Percentiles rank a stretch among this genome's conserved stretches.
Evolutionary conservation across 1,140 invertebrate genomes (phyloP).

Genomic region (Octopus sinensis): DNA sequence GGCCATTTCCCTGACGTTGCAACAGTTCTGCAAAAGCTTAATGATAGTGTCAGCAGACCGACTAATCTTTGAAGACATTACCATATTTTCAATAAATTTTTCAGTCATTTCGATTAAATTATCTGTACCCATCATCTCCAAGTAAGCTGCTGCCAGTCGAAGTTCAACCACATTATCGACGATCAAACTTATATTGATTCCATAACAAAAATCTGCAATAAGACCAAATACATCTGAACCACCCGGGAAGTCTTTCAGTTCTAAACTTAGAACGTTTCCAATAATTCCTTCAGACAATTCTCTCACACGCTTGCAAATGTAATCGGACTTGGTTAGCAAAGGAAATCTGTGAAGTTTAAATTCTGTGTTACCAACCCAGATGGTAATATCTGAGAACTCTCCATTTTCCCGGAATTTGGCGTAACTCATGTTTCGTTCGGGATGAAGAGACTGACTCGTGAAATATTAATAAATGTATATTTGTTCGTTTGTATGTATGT

Average conservation of each 20-base stretch:
- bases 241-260: slow-evolving; percentile 50
- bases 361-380: slow-evolving; percentile 39
- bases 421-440: slow-evolving; percentile 45
- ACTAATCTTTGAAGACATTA: slow-evolving; percentile 48
- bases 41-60: slow-evolving; percentile 37
- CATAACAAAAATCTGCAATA: slow-evolving; percentile 55
- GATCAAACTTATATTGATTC: slow-evolving; percentile 46
- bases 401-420: slow-evolving; percentile 51
- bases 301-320: slow-evolving; percentile 46
- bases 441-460: neutral
- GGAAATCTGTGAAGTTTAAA: slow-evolving; percentile 54
- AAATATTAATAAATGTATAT: neutral
- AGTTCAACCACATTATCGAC: slow-evolving; percentile 49
- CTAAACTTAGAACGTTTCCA: slow-evolving; percentile 28
- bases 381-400: slow-evolving; percentile 52
- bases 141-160: slow-evolving; percentile 48
- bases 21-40: slow-evolving; percentile 40
- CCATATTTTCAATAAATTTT: slow-evolving; percentile 47
- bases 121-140: slow-evolving; percentile 48
- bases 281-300: slow-evolving; percentile 4
- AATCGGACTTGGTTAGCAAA: slow-evolving; percentile 51
- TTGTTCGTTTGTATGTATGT: neutral
- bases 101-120: slow-evolving; percentile 51
- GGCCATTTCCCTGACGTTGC: slow-evolving; percentile 40
- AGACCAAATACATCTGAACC: slow-evolving; percentile 48